Conservation (phyloP, 2,113 vertebrate genomes). For the Thunnus maccoyii region DNA sequence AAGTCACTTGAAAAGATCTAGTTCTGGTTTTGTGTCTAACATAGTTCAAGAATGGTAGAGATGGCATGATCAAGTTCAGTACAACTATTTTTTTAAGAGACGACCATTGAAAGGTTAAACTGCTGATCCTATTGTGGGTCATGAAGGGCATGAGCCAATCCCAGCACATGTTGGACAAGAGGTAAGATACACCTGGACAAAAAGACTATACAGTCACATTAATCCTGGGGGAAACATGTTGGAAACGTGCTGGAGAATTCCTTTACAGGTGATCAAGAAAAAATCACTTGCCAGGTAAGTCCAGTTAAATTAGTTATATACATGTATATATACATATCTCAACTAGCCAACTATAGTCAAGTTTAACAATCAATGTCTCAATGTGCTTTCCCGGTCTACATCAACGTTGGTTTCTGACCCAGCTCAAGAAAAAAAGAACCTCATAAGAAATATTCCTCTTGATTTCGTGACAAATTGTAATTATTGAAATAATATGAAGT, state of each 20-base stretch:
- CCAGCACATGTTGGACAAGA: no score
- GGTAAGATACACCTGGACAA: no score
- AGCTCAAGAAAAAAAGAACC: not conserved
- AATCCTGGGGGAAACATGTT: no score
- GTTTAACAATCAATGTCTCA: no score
- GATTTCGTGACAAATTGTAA: not conserved
- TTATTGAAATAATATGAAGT: not conserved
- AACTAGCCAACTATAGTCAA: no score
- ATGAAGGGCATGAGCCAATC: not conserved
- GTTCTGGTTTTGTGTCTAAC: not conserved
- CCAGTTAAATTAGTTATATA: not conserved
- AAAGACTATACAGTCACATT: no score
- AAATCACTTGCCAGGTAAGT: constrained; percentile 2
- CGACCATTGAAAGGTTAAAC: no score
- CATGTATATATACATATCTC: no score
- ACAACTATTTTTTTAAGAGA: no score
- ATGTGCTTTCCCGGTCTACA: not conserved
- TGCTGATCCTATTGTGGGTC: not conserved
- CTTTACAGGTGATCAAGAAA: not conserved
- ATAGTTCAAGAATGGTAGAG: not conserved
- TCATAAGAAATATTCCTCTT: not conserved
- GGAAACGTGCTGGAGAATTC: no score
- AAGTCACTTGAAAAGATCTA: not conserved
- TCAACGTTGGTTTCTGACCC: not conserved
- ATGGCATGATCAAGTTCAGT: not conserved